These are phyloP conservation scores for Scaptomyza pallida DNA, from an alignment of 1,140 invertebrate genomes.

Conservation along the genomic window DNA sequence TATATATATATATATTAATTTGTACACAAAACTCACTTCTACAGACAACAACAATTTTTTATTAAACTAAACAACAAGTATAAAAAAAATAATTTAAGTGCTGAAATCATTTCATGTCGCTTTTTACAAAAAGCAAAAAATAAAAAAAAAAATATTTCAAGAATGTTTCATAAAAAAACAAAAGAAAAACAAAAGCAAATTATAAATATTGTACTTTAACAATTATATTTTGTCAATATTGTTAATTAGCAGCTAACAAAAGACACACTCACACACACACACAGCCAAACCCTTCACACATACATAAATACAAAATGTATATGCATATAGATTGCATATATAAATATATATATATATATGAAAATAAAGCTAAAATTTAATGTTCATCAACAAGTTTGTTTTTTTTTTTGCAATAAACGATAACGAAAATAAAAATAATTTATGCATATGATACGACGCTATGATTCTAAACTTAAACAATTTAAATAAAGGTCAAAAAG, in stretches of 20 bases:
- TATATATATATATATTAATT: too few species aligned
- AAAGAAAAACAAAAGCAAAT: slow-evolving; percentile 17
- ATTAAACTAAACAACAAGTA: slow-evolving; percentile 36
- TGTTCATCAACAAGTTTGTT: slow-evolving; percentile 34
- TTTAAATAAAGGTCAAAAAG: slow-evolving; percentile 23
- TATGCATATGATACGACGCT: slow-evolving; percentile 77
- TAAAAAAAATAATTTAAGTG: slow-evolving; percentile 5
- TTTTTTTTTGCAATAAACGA: slow-evolving; percentile 39
- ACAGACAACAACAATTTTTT: slow-evolving; percentile 46
- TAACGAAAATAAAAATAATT: slow-evolving; percentile 51
- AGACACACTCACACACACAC: slow-evolving; percentile 14
- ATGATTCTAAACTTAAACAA: slow-evolving; percentile 65
- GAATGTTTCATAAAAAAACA: slow-evolving; percentile 10
- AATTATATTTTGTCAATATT: slow-evolving; percentile 80
- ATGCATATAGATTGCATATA: not conserved
- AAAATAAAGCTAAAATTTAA: slow-evolving; percentile 20
- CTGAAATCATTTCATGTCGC: slow-evolving; percentile 19
- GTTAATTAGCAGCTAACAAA: slow-evolving; percentile 68
- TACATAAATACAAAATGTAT: slow-evolving; percentile 21
- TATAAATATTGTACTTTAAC: slow-evolving; percentile 54
- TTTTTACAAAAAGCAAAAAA: slow-evolving; percentile 29
- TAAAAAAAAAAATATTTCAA: slow-evolving; percentile 13
- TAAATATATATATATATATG: not conserved
- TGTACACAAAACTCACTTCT: slow-evolving; percentile 36
- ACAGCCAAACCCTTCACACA: slow-evolving; percentile 37